phyloP scores from a whole-genome alignment of 2,888 invertebrate genomes.

The Ephialtes manifestator region DNA sequence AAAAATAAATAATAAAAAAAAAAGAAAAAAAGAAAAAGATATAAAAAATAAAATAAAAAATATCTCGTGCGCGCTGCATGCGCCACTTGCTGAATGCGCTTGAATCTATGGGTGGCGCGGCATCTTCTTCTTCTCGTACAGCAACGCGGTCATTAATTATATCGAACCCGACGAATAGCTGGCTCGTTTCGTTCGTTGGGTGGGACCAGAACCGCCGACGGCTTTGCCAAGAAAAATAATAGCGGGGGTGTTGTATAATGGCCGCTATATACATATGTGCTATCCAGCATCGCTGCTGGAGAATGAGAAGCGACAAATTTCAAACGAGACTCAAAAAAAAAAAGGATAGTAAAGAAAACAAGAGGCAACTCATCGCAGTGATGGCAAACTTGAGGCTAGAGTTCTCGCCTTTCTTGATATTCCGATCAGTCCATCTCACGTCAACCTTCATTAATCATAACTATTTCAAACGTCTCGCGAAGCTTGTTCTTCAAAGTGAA shows the following conservation, averaged over 20 bases:
- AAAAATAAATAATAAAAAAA: background rate
- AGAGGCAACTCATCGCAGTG: slow-evolving; percentile 60
- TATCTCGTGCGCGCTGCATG: slow-evolving; percentile 46
- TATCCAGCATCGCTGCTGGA: slow-evolving; percentile 29
- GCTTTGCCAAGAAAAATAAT: slow-evolving; percentile 65
- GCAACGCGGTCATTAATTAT: slow-evolving; percentile 69
- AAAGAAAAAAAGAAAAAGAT: too few species aligned
- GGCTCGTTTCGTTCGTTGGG: slow-evolving; percentile 52
- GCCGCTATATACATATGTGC: slow-evolving; percentile 30
- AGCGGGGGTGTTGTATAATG: slow-evolving; percentile 62
- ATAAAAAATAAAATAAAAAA: too few species aligned
- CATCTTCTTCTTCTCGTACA: slow-evolving; percentile 56
- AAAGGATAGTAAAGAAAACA: slow-evolving; percentile 37
- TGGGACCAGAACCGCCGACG: slow-evolving; percentile 64
- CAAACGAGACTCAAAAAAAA: slow-evolving; percentile 38
- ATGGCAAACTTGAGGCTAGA: slow-evolving; percentile 1
- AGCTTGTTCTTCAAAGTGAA: slow-evolving; percentile 3
- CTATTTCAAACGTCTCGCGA: background rate
- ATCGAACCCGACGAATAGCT: slow-evolving; percentile 67
- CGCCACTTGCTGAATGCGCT: slow-evolving; percentile 22
- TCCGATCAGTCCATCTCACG: slow-evolving; percentile 47
- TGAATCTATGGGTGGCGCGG: slow-evolving; percentile 65
- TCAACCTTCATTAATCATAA: slow-evolving; percentile 47
- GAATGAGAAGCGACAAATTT: slow-evolving; percentile 69
- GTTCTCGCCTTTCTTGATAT: slow-evolving; percentile 39